Percentiles rank a stretch among this genome's conserved stretches.
These are phyloP conservation scores for Bubo blakistoni DNA, from an alignment of 2,113 vertebrate genomes.

Conservation along the genomic window DNA sequence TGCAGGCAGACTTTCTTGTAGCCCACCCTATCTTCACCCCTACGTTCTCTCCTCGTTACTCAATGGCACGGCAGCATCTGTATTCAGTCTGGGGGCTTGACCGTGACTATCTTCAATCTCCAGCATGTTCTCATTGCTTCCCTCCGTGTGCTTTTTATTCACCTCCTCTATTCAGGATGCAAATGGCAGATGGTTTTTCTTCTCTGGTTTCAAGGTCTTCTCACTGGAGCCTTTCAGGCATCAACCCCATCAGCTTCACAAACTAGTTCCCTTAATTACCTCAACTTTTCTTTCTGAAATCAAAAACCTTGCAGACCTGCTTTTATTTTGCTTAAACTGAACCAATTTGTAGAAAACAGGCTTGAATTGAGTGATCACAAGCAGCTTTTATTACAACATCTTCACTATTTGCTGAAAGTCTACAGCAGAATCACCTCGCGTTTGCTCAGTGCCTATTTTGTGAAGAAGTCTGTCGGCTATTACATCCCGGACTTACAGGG, in stretches of 20 bases:
- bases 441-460: background rate
- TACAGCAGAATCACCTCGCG: background rate
- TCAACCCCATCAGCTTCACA: background rate
- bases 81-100: background rate
- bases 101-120: background rate
- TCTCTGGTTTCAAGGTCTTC: background rate
- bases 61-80: background rate
- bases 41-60: background rate
- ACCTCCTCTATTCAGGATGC: background rate
- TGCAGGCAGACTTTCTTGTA: background rate
- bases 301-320: background rate
- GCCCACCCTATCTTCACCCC: background rate
- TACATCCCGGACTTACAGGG: background rate
- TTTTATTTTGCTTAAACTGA: slow-evolving; percentile 17
- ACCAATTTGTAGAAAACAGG: background rate
- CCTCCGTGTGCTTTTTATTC: background rate
- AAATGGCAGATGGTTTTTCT: background rate
- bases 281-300: background rate
- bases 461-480: background rate
- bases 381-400: slow-evolving; percentile 3
- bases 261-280: background rate
- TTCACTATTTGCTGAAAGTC: background rate
- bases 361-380: slow-evolving; percentile 14
- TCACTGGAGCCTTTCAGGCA: background rate
- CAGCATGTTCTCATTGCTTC: background rate